Base-by-base conservation (phyloP, 2,888 invertebrate species). In the Coleophora flavipennella region DNA sequence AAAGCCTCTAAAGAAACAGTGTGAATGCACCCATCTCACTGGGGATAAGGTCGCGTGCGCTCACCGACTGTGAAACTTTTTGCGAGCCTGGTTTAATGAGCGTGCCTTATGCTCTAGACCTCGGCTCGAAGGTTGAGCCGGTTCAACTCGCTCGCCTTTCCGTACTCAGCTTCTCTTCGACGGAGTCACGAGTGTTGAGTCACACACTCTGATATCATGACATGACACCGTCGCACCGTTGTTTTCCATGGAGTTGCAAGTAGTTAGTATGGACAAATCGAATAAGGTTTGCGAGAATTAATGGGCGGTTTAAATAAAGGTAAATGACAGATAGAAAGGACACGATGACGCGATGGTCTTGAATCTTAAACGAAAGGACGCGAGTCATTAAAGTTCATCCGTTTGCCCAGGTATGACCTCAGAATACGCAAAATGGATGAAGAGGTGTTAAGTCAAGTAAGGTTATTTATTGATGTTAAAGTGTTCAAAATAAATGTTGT, bases 131-230 rank as follows among this genome's bases (percentile, higher is more conserved):
- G 77, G 79, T 75, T 67, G 74, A 59, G 56, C 56, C 67, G 54
- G 75, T 73, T 76, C 76, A 74, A 61, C 51, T 62, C 52, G 59
- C 55, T 51, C 52, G 59, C 55, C 51, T 61, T 57, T 62, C 62
- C 51, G 39, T 54, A 52, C 51, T 42, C 37, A 40, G 43, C 51
- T 55, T 52, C 55, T 57, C 59, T 55, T 59, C 58, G 55, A 53
- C 53, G 52, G 50, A 68, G 67, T 70, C 72, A 71, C 68, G 69
- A 70, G 47, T 57, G 49, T 52, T 77, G 76, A 76, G 50, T 79
- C 78, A 79, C 55, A 20, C 20, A 45, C 62, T 60, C 65, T 74
- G 71, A 75, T 74, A 74, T 79, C 79, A 77, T 66, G 67, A 67
- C 56, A 55, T 66, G 66, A 59, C 62, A 65, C 57, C 58, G 46